phyloP scores from a whole-genome alignment of 2,113 vertebrate genomes.

The Eubucco bourcierii region DNA sequence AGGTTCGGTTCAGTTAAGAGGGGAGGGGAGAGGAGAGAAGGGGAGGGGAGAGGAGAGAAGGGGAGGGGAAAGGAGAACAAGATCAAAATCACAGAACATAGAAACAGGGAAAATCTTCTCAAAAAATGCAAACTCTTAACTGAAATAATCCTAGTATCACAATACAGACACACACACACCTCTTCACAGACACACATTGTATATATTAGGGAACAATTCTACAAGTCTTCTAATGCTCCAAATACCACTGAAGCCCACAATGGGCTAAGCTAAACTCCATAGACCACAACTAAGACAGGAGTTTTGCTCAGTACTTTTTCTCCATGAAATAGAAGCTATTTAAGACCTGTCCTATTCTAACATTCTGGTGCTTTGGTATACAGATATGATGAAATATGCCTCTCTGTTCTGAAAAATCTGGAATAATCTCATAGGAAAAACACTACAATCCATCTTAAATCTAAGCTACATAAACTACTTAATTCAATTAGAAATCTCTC shows the following conservation, averaged over 20 bases:
- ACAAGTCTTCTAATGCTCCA: neutral
- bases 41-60: too few species aligned
- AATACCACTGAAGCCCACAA: neutral
- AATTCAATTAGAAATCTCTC: neutral
- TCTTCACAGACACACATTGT: neutral
- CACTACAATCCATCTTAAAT: neutral
- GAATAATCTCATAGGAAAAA: neutral
- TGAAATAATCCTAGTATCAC: neutral
- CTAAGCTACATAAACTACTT: neutral
- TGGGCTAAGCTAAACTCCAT: neutral
- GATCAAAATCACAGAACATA: neutral
- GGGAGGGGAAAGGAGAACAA: too few species aligned
- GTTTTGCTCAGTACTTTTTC: neutral
- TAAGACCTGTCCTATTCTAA: neutral
- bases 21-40: too few species aligned
- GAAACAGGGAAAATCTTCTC: neutral
- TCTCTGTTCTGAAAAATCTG: neutral
- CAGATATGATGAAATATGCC: neutral
- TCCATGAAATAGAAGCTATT: neutral
- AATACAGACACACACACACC: neutral
- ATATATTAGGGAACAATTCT: neutral
- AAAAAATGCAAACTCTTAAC: neutral
- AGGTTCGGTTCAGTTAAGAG: too few species aligned
- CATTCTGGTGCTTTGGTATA: neutral
- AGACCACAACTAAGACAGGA: neutral